Percentiles rank a stretch among this genome's conserved stretches.
These are phyloP conservation scores for Apodemia zela DNA, from an alignment of 2,888 invertebrate species.

Conservation along the genomic window DNA sequence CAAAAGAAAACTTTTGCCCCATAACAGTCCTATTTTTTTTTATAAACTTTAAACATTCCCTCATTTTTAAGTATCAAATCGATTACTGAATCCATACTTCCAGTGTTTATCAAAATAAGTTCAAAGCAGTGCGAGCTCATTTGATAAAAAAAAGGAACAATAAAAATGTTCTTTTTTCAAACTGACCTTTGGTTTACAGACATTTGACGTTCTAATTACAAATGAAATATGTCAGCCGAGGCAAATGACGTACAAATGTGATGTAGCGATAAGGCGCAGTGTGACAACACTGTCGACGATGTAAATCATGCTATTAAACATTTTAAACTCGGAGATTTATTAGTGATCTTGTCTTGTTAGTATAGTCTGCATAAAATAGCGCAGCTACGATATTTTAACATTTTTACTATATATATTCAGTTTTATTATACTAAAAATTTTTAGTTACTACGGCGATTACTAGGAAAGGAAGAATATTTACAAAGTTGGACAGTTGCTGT, in stretches of 20 bases:
- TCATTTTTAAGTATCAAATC: too few species aligned
- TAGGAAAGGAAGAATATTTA: too few species aligned
- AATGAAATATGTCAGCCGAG: constrained; percentile 38
- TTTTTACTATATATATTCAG: background rate
- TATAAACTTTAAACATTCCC: too few species aligned
- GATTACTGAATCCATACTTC: too few species aligned
- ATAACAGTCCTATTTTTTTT: too few species aligned
- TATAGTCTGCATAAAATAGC: constrained; percentile 8
- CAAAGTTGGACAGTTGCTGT: too few species aligned
- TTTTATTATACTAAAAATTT: too few species aligned
- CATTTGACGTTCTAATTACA: constrained; percentile 42
- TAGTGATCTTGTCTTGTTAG: constrained; percentile 19
- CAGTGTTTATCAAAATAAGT: too few species aligned
- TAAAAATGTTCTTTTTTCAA: constrained; percentile 1
- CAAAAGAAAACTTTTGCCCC: too few species aligned
- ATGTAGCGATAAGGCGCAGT: constrained; percentile 43
- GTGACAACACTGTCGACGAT: constrained; percentile 41
- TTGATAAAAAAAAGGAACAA: background rate
- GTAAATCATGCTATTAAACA: constrained; percentile 49
- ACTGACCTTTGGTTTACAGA: constrained; percentile 17
- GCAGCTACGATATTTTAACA: background rate
- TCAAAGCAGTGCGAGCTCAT: too few species aligned
- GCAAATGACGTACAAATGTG: constrained; percentile 29
- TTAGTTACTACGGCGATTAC: too few species aligned
- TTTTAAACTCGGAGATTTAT: constrained; percentile 33